Conservation (phyloP, 2,113 vertebrate species). For the Triplophysa rosa region DNA sequence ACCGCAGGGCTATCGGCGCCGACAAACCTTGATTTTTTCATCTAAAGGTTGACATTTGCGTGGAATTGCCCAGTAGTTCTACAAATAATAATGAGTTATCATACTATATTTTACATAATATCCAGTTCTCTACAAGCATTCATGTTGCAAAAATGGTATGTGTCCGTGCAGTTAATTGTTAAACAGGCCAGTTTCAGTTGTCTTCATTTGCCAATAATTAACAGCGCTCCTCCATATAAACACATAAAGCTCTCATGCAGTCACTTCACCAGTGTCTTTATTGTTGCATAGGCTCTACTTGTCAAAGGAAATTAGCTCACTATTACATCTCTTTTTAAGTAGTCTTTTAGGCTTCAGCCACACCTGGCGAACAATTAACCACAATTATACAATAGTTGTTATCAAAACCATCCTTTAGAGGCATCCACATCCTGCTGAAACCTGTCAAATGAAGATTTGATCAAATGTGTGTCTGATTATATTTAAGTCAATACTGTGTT, state of each 20-base stretch:
- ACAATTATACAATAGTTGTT: slow-evolving; percentile 18
- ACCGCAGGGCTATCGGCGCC: too few species aligned
- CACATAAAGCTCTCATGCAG: slow-evolving; percentile 3
- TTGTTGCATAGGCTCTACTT: slow-evolving; percentile 12
- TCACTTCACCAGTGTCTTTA: slow-evolving; percentile 25
- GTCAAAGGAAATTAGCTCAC: slow-evolving; percentile 26
- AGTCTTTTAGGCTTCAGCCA: slow-evolving; percentile 7
- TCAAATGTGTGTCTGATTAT: neutral
- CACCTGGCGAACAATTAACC: slow-evolving; percentile 24
- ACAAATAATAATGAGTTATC: neutral
- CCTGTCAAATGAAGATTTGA: neutral
- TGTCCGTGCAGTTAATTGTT: slow-evolving; percentile 5
- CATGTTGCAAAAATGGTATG: neutral
- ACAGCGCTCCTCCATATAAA: slow-evolving; percentile 5
- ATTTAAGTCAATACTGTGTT: neutral
- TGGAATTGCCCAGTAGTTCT: too few species aligned
- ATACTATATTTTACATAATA: neutral
- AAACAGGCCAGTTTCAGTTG: slow-evolving; percentile 17
- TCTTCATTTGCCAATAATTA: slow-evolving; percentile 37
- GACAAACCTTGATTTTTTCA: too few species aligned
- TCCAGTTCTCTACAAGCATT: neutral
- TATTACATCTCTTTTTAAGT: slow-evolving; percentile 17
- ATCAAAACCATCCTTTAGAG: neutral
- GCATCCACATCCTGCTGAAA: neutral
- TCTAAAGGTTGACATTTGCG: too few species aligned